Evolutionary conservation across 1,140 invertebrate genomes (phyloP), one percentile per base, ranked within the genome.

Genomic region (Cataglyphis hispanica): DNA sequence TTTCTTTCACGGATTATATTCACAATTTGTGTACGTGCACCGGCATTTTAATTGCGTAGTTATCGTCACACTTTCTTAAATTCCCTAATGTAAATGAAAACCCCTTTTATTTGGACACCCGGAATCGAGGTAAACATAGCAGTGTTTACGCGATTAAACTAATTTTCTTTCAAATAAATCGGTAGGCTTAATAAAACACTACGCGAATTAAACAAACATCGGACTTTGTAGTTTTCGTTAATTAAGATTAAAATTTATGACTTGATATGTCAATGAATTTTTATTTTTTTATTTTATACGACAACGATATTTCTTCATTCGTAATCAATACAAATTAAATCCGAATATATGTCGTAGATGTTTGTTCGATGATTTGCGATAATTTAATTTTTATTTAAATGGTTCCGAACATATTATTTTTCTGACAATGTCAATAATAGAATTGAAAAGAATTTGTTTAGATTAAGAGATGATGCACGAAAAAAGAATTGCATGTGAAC

Each of bases 1-100:
- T 74, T 46, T 66, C 72, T 40, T 60, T 58, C 3, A 43, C 16
- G 27, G 84, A 75, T 46, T 61, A 60, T 56, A 34, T 70, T 37
- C 50, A 46, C 58, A 67, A 78, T 74, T 84, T 77, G 61, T 53
- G 25, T 40, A 40, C 64, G 80, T 72, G 50, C n/a, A n/a, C 80
- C 78, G 63, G 76, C 76, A 83, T 89, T 89, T 85, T 85, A 85
- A 89, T 88, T 80, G 78, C 76, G 37, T 64, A 43, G 37, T 56
- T 64, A 67, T 84, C 70, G 70, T 64, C 46, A 63, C 34, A 50
- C 67, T 87, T 81, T 63, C 70, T 64, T 58, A 70, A 69, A 86
- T 77, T 89, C 25, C 8, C 37, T 60, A 27, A 61, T 75, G 67
- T 87, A 78, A 86, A 89, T 74, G 64, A 56, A 56, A 31, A 31